Percentiles rank a stretch among this genome's conserved stretches.
Conservation (phyloP, 2,113 vertebrate genomes). For the Macrotus californicus region DNA sequence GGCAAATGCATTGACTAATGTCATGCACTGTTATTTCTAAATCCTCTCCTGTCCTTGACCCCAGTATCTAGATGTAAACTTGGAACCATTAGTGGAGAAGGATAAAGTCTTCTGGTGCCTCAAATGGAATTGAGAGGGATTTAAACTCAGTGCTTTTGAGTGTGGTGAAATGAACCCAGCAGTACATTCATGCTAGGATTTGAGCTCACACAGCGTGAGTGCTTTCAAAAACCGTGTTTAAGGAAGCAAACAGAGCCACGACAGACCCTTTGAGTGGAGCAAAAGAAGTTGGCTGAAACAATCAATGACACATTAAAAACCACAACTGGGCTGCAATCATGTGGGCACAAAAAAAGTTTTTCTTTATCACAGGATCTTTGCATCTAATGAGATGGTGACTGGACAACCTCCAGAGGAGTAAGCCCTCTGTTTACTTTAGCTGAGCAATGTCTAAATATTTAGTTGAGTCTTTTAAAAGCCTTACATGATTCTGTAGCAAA, state of each 20-base stretch:
- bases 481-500: constrained; percentile 43
- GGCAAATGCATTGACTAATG: constrained; percentile 76
- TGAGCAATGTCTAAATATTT: constrained; percentile 70
- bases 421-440: constrained; percentile 44
- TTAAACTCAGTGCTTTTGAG: constrained; percentile 84
- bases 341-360: constrained; percentile 32
- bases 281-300: constrained; percentile 77
- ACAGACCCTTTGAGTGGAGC: constrained; percentile 77
- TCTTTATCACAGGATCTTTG: constrained; percentile 62
- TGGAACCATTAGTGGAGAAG: constrained; percentile 82
- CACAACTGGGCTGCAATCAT: constrained; percentile 60
- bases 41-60: constrained; percentile 85
- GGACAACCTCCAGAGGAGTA: constrained; percentile 47
- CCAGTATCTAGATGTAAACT: constrained; percentile 82
- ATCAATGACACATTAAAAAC: constrained; percentile 74
- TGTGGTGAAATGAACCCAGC: constrained; percentile 82
- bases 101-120: constrained; percentile 81
- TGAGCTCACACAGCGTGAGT: constrained; percentile 82
- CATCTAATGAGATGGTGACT: constrained; percentile 62
- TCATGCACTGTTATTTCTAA: constrained; percentile 80
- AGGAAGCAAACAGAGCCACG: constrained; percentile 79
- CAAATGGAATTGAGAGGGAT: constrained; percentile 81
- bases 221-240: constrained; percentile 82
- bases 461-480: constrained; percentile 60
- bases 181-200: constrained; percentile 85